These are phyloP conservation scores for Apodemus speciosus DNA, from an alignment of 2,113 vertebrate genomes.

Conservation along the genomic window DNA sequence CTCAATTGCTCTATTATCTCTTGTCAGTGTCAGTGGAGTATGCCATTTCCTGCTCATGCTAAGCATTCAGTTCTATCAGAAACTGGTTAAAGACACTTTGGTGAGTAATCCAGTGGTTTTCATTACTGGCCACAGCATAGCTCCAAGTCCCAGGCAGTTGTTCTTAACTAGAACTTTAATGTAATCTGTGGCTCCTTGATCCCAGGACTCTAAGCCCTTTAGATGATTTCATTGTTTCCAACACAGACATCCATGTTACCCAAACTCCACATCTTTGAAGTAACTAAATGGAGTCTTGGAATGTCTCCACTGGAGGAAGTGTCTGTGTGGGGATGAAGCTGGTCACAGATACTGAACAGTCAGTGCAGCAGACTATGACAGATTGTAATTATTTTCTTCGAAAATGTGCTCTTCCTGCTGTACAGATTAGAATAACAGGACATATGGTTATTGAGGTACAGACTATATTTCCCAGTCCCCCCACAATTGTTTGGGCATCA, in stretches of 20 bases:
- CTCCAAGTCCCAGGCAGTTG: constrained; percentile 91
- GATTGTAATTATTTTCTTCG: not conserved
- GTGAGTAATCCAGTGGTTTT: constrained; percentile 97
- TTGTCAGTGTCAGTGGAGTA: not conserved
- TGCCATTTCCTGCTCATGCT: constrained; percentile 82
- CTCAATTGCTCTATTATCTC: not conserved
- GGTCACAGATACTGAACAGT: not conserved
- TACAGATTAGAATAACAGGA: not conserved
- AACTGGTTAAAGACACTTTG: constrained; percentile 97
- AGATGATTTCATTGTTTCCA: not conserved
- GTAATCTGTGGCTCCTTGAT: constrained; percentile 93
- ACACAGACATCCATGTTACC: not conserved
- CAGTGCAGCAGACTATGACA: not conserved
- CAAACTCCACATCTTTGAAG: not conserved
- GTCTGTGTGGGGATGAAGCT: not conserved
- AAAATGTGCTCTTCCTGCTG: not conserved
- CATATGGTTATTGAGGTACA: not conserved
- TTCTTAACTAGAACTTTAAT: constrained; percentile 96
- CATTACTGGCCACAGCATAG: constrained; percentile 81
- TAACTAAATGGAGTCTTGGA: not conserved
- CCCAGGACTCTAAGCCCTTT: constrained; percentile 93
- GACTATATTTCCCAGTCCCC: not conserved
- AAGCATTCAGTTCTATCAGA: constrained; percentile 92
- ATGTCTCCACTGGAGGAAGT: not conserved
- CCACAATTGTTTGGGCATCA: not conserved